Evolutionary conservation across 2,888 invertebrate genomes (phyloP), one percentile per base, ranked within the genome.

Genomic region (Pegoplata infirma): DNA sequence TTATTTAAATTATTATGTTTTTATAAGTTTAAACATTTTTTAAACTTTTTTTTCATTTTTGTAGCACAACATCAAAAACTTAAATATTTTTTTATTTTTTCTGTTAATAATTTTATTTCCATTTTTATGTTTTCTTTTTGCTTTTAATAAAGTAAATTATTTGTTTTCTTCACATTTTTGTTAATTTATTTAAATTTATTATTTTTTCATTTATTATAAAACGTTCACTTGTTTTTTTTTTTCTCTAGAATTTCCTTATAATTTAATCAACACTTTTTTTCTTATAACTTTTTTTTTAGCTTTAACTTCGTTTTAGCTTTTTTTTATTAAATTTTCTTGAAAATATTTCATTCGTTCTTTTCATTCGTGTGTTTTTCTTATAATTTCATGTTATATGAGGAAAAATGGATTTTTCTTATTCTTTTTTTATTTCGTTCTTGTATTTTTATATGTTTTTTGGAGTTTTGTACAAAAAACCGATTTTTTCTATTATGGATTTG

Each of bases 401-500:
- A 59, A 76, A 59, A 75, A 76, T 49, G 55, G 63, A 63, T 59
- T 75, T 63, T 75, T 68, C 51, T 51, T 64, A 66, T 63, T 46
- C 25, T 47, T 64, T 63, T 49, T 47, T 76, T 59, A 53, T 73
- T 75, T 74, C 63, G 28, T 78, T 80, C 49, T 66, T 66, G 55
- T 71, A 53, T 69, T n/a, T n/a, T n/a, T 40, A 12, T 40, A 40
- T 40, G 32, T 66, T 40, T n/a, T n/a, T 47, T 82, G 82, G 66
- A 80, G 79, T 79, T 82, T 76, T 79, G n/a, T 82, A 81, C 80
- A 81, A 80, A 82, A 78, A 75, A 75, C 82, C 81, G 81, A 80
- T 82, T 83, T 82, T 66, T 82, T 81, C 69, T 69, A 53, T 76
- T 40, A 67, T 78, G 82, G 83, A 84, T 84, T 81, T 55, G n/a